These are phyloP conservation scores for Procambarus clarkii DNA, from an alignment of 1,140 invertebrate species.

Conservation along the genomic window DNA sequence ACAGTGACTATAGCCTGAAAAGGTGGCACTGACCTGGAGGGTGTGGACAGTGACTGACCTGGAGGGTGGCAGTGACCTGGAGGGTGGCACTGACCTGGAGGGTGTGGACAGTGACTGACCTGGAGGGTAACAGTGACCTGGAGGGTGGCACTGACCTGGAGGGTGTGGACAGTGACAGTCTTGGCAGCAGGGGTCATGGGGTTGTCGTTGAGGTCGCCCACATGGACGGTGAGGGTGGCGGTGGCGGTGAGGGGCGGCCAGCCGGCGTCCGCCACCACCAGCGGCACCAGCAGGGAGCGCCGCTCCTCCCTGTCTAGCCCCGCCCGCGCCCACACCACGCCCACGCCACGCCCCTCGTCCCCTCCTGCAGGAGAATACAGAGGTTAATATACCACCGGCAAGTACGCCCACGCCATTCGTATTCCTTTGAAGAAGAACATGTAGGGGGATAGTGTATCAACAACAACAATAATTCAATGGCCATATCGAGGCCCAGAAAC, in stretches of 20 bases:
- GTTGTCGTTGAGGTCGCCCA: conserved; percentile 44
- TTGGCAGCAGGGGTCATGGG: conserved; percentile 42
- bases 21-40: background rate
- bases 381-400: no score
- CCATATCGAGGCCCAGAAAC: background rate
- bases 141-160: conserved; percentile 6
- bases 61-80: background rate
- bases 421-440: background rate
- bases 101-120: conserved; percentile 17
- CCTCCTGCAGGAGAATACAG: conserved; percentile 7
- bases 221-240: conserved; percentile 40
- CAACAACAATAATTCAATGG: no score
- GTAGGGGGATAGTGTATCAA: background rate
- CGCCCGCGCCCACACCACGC: conserved; percentile 35
- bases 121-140: conserved; percentile 32
- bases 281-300: conserved; percentile 39
- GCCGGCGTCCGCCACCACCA: conserved; percentile 39
- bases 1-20: background rate
- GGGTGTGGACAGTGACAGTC: conserved; percentile 38
- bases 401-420: background rate
- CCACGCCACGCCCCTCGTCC: conserved; percentile 48
- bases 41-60: background rate
- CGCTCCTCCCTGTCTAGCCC: conserved; percentile 46
- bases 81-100: background rate
- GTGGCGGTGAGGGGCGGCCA: conserved; percentile 37